Evolutionary conservation across 1,140 invertebrate genomes (phyloP), one percentile per base, ranked within the genome.

Genomic region (Drosophila melanica): DNA sequence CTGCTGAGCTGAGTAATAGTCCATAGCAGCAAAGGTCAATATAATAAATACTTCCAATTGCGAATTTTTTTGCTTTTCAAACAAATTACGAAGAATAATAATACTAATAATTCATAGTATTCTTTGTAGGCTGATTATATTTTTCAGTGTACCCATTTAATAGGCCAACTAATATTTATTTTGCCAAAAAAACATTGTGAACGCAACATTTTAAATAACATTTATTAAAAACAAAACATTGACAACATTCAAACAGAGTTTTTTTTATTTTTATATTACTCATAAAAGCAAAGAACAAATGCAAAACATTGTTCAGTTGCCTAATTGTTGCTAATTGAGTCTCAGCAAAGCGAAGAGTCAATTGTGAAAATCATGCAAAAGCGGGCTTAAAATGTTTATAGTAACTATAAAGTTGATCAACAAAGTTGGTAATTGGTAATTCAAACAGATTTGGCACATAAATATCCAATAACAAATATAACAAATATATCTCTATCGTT

Each of bases 261-360:
- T 58, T 44, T 55, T 59, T 65, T 48, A 48, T 48, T 71, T 54
- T 45, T 33, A 35, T 14, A 48, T 41, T 60, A 30, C 27, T 37
- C 53, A 55, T 64, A 35, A 14, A 60, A 62, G 44, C 37, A 23
- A 57, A 70, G 30, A 75, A 85, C 78, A 77, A 86, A 60, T 35
- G 27, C 14, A 27, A n/a, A 27, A 63, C 62, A 53, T 64, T 86
- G 75, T 86, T 60, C 58, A 62, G 20, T 44, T 51, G 37, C 42
- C 37, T 65, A 75, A 71, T 65, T 67, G 62, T 58, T 51, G 74
- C 63, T 86, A 85, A 86, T 86, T 81, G 41, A 68, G 41, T 58
- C 35, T 65, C 60, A 82, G 51, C 50, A 35, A 39, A n/a, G 53
- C 30, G 37, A 70, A 74, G 72, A 51, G 63, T 70, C 70, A 75